Base-by-base conservation (phyloP, 2,113 vertebrate genomes). In the Silurus asotus region DNA sequence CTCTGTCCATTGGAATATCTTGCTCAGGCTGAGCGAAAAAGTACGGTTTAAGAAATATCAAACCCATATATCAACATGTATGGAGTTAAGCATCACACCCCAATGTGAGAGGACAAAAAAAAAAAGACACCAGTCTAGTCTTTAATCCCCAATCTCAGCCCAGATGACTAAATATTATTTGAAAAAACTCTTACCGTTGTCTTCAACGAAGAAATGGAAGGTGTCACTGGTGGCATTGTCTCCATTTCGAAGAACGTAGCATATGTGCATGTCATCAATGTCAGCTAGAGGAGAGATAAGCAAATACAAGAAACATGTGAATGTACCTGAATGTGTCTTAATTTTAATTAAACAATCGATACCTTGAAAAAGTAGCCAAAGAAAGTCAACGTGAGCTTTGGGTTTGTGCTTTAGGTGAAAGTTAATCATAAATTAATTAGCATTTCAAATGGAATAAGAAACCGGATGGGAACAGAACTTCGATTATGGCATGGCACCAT, bases 191-290 rank as follows among this genome's bases (percentile, higher is more conserved):
- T 95, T 90, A 97, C 96, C 96, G 11, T 91, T 89, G 0, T 97
- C 96, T 95, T 96, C 95, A 84, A 97, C 94, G 7, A 91, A 92
- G 91, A 97, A 97, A 83, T 92, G 91, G 91, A 97, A 97, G 64
- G 91, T 76, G 76, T 97, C 96, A 91, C 94, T 96, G 13, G 95
- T 95, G 64, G 95, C 94, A 81, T 95, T 96, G 55, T 92, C 90
- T 82, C 94, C 93, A 1, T 93, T 94, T 89, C 92, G 92, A 88
- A 97, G 94, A 77, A 96, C 89, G 58, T 96, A 97, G 91, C 96
- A 97, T 90, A 97, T 95, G 90, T 96, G 96, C 95, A 96, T 94
- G 82, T 96, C 95, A 90, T 97, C 95, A 15, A 97, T 93, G 92
- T 97, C 96, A 90, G 94, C 96, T 97, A 90, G 92, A 93, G 86